Evolutionary conservation across 2,113 vertebrate genomes (phyloP).

Genomic region (Paramisgurnus dabryanus): DNA sequence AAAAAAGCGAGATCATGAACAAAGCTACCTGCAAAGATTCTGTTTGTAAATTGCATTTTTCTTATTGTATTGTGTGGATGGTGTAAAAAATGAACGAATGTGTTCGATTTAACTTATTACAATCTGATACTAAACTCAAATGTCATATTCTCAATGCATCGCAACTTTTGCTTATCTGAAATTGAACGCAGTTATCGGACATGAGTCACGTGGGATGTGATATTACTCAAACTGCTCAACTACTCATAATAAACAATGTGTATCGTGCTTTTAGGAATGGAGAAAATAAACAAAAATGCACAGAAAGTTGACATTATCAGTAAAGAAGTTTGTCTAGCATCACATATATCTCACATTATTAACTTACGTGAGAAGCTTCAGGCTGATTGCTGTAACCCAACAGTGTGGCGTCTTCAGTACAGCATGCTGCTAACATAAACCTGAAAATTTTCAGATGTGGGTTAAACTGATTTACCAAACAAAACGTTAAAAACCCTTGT

Average conservation of each 20-base stretch:
- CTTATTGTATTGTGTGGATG: constrained; percentile 49
- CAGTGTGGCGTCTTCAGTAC: neutral
- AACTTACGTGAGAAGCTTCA: neutral
- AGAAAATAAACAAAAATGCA: neutral
- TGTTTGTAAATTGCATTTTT: constrained; percentile 43
- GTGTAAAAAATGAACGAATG: constrained; percentile 50
- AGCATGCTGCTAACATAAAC: constrained; percentile 38
- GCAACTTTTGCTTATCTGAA: constrained; percentile 19
- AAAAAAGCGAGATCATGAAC: constrained; percentile 10
- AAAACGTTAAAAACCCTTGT: neutral
- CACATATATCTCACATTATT: neutral
- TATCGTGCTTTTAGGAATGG: neutral
- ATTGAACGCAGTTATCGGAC: constrained; percentile 8
- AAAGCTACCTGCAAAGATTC: constrained; percentile 35
- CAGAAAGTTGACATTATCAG: constrained; percentile 4
- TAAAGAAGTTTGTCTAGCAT: neutral
- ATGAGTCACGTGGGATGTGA: neutral
- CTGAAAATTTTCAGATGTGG: constrained; percentile 6
- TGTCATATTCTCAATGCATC: constrained; percentile 8
- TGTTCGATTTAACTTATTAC: neutral
- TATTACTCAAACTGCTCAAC: neutral
- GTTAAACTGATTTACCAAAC: neutral
- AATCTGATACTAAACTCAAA: neutral
- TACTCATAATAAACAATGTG: neutral
- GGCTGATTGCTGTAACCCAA: constrained; percentile 12